phyloP scores from a whole-genome alignment of 2,113 vertebrate genomes.

The Nyctibius bracteatus region DNA sequence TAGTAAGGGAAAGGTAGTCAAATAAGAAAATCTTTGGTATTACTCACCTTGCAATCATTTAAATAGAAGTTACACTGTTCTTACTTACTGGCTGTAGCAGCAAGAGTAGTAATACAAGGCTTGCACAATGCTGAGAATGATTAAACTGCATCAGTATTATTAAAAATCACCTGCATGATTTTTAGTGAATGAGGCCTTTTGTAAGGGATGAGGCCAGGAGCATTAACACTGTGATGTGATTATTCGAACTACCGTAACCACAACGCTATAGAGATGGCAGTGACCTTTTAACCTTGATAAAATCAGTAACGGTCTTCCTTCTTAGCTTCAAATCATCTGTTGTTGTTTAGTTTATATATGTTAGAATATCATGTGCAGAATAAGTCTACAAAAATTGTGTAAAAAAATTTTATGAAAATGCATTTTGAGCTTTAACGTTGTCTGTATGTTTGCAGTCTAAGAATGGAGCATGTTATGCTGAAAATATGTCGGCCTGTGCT shows the following conservation, averaged over 20 bases:
- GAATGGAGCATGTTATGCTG: neutral
- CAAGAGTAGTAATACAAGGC: neutral
- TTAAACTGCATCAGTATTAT: neutral
- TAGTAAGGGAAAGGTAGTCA: neutral
- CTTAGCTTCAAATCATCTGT: neutral
- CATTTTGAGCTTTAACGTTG: neutral
- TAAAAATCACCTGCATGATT: slow-evolving; percentile 22
- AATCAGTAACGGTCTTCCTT: neutral
- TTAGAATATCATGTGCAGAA: neutral
- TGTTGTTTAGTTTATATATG: neutral
- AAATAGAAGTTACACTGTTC: neutral
- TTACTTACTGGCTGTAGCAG: neutral
- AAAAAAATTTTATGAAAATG: neutral
- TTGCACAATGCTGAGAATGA: neutral
- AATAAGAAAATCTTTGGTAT: neutral
- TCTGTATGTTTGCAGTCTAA: neutral
- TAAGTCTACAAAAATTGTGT: neutral
- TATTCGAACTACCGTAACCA: neutral
- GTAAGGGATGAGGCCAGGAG: neutral
- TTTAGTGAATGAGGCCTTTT: neutral
- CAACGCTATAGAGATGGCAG: neutral
- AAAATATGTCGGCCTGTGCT: neutral
- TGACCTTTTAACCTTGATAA: slow-evolving; percentile 4
- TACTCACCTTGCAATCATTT: neutral
- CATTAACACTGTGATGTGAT: neutral